Base-by-base conservation (phyloP, 2,113 vertebrate genomes). In the Tragelaphus scriptus region DNA sequence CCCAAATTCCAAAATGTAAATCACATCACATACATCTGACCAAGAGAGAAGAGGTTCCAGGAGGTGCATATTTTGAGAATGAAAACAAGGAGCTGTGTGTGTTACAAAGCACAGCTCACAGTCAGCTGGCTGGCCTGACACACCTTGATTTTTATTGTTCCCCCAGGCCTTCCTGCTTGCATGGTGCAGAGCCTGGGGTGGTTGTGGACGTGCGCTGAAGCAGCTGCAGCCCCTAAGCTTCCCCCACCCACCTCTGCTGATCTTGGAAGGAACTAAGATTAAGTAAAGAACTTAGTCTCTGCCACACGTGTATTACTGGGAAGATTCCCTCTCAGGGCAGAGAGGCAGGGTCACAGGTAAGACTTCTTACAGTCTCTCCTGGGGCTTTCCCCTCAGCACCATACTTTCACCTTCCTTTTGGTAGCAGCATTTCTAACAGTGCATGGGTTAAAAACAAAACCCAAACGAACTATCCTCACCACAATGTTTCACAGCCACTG, bases 31-130 rank as follows among this genome's bases (percentile, higher is more conserved):
- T 44, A 88, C 82, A 53, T 89, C 59, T 96, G 97, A 98, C 85
- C 85, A 26, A 47, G 65, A 82, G 8, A 58, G 61, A 47, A 51
- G 8, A 59, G 92, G 65, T 96, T 94, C 92, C 97, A 84, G 77
- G 94, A 92, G 94, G 80, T 16, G 25, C 90, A 94, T 97, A 96
- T 82, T 97, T 97, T 95, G 71, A 85, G 92, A 92, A 95, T 96
- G 95, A 97, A 98, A 96, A 84, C 82, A 94, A 92, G 65, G 49
- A 95, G 53, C 58, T 77, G 51, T 87, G 44, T 63, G 75, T n/a
- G 58, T 90, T 97, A 32, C 6, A 53, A 40, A 95, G 81, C 71
- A 90, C 63, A 65, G 65, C 14, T 68, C 32, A 58, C 0, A 79
- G 95, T 97, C 94, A 91, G 92, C 90, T 61, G 79, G 88, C 91